A percentile compares a stretch with the other conserved stretches of the same genome.
phyloP scores from a whole-genome alignment of 1,140 invertebrate species.

The Ylistrum balloti region DNA sequence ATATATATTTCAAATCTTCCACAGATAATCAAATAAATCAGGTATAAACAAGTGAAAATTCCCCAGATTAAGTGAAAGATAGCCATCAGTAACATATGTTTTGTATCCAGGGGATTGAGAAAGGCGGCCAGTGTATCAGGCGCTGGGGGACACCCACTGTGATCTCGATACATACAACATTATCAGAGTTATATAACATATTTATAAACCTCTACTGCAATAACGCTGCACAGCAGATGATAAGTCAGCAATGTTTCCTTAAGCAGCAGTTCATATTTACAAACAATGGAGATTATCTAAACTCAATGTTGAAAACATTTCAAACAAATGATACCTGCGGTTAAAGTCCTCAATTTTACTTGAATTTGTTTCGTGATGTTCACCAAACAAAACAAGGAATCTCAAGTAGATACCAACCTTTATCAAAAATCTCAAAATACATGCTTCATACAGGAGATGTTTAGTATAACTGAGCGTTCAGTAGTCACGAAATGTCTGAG shows the following conservation, averaged over 20 bases:
- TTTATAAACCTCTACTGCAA: conserved; percentile 29
- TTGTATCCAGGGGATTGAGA: conserved; percentile 24
- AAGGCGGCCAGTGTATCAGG: conserved; percentile 31
- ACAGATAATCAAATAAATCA: conserved; percentile 10
- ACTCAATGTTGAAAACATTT: conserved; percentile 20
- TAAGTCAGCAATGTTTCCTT: conserved; percentile 7
- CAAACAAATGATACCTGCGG: conserved; percentile 4
- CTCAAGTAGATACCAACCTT: not conserved
- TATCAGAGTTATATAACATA: conserved; percentile 30
- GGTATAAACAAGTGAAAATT: conserved; percentile 40
- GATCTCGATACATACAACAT: not conserved
- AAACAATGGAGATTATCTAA: conserved; percentile 28
- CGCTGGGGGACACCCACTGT: conserved; percentile 8
- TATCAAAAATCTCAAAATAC: not conserved
- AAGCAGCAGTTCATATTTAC: conserved; percentile 34
- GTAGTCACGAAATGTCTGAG: too few relatives aligned
- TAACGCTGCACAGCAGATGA: not conserved
- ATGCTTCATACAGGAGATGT: not conserved
- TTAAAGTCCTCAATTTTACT: not conserved
- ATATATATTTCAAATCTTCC: conserved; percentile 29
- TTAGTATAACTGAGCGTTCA: not conserved
- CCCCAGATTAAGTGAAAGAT: conserved; percentile 23
- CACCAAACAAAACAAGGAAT: not conserved
- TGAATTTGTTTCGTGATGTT: not conserved
- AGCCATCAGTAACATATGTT: conserved; percentile 25